Evolutionary conservation across 1,140 invertebrate genomes (phyloP).

Genomic region (Rhopalosiphum padi): DNA sequence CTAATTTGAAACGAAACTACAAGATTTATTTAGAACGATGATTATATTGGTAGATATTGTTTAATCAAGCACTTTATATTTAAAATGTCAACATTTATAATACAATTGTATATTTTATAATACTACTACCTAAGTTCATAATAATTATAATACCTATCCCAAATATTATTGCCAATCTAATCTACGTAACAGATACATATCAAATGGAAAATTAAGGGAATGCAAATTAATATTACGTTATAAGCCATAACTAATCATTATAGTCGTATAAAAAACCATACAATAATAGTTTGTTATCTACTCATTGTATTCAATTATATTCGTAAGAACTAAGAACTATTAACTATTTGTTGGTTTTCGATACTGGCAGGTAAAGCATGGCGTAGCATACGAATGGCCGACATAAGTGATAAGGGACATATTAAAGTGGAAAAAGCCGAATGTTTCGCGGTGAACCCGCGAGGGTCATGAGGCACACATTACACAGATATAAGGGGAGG

Average conservation of each 20-base stretch:
- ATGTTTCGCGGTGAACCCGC: constrained; percentile 2
- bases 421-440: constrained; percentile 28
- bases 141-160: background rate
- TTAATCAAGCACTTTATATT: too few relatives aligned
- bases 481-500: background rate
- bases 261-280: background rate
- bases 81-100: too few relatives aligned
- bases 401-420: constrained; percentile 23
- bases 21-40: too few relatives aligned
- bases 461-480: constrained; percentile 11
- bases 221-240: background rate
- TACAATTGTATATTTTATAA: too few relatives aligned
- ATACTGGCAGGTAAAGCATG: constrained; percentile 9
- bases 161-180: too few relatives aligned
- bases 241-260: background rate
- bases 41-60: too few relatives aligned
- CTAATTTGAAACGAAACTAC: too few relatives aligned
- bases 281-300: background rate
- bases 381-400: constrained; percentile 1
- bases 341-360: constrained; percentile 39
- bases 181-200: background rate
- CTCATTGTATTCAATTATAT: background rate
- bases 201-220: background rate
- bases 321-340: background rate
- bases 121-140: background rate